Conservation (phyloP, 1,140 invertebrate genomes). For the Lethrus apterus region DNA sequence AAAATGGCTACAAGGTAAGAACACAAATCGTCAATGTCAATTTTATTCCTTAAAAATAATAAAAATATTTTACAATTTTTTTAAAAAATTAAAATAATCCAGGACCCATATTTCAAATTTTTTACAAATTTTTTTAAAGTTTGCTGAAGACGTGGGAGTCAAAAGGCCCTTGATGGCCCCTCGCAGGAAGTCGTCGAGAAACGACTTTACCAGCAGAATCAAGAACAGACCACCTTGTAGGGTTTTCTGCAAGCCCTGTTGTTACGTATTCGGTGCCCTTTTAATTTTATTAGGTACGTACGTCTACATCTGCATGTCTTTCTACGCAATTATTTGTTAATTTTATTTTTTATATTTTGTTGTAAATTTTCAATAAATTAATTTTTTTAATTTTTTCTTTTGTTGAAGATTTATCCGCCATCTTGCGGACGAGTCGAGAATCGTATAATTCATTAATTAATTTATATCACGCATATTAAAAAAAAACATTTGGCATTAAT, state of each 20-base stretch:
- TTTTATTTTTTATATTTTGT: too few species aligned
- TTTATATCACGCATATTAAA: too few species aligned
- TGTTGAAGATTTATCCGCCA: too few species aligned
- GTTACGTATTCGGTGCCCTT: slow-evolving; percentile 53
- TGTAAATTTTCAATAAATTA: too few species aligned
- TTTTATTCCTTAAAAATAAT: neutral
- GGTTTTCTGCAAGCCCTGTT: slow-evolving; percentile 52
- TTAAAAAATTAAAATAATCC: neutral
- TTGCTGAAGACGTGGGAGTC: slow-evolving; percentile 60
- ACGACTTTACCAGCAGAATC: slow-evolving; percentile 41
- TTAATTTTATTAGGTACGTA: slow-evolving; percentile 45
- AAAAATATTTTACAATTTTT: neutral
- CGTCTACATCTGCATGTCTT: too few species aligned
- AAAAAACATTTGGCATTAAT: too few species aligned
- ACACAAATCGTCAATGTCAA: neutral
- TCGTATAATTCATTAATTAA: too few species aligned
- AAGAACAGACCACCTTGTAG: slow-evolving; percentile 47
- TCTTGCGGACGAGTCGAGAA: too few species aligned
- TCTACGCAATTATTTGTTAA: too few species aligned
- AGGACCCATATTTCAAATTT: too few species aligned
- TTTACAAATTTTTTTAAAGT: slow-evolving; percentile 42
- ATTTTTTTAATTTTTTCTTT: too few species aligned
- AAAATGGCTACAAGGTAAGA: slow-evolving; percentile 46
- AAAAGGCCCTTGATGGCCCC: slow-evolving; percentile 70
- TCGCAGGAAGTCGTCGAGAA: slow-evolving; percentile 47